These are phyloP conservation scores for Scophthalmus maximus DNA, from an alignment of 2,113 vertebrate genomes.

Conservation along the genomic window DNA sequence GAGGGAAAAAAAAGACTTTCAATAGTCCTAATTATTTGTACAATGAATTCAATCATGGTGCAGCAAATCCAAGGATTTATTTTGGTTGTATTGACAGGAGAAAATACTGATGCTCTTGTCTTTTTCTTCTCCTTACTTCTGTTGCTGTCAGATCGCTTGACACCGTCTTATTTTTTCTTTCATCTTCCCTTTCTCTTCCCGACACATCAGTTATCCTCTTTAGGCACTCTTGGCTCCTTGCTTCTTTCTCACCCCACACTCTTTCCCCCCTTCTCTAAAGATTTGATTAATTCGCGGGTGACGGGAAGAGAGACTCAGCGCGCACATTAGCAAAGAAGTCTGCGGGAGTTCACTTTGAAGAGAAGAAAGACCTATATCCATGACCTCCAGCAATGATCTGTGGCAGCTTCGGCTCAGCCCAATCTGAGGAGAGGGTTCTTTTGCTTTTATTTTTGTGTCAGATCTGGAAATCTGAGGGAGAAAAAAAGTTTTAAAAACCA, in stretches of 20 bases:
- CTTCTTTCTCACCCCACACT: background rate
- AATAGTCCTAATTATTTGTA: too few species aligned
- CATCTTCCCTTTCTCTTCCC: background rate
- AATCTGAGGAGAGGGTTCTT: background rate
- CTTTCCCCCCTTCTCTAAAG: conserved; percentile 15
- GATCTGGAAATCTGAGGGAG: conserved; percentile 17
- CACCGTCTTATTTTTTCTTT: background rate
- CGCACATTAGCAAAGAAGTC: conserved; percentile 35
- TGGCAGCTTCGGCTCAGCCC: background rate
- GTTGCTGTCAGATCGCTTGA: background rate
- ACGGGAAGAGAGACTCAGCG: conserved; percentile 20
- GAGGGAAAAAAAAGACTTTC: too few species aligned
- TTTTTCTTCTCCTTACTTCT: too few species aligned
- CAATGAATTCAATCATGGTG: too few species aligned
- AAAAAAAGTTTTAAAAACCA: background rate
- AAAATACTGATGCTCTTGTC: too few species aligned
- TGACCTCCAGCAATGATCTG: conserved; percentile 27
- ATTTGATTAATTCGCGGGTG: conserved; percentile 37
- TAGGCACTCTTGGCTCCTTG: background rate
- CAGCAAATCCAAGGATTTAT: conserved; percentile 17
- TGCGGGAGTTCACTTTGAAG: conserved; percentile 42
- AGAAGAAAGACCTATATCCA: conserved; percentile 9
- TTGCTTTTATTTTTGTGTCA: conserved; percentile 8
- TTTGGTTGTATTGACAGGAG: background rate
- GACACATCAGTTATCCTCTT: conserved; percentile 1